A percentile compares a stretch with the other conserved stretches of the same genome.
These are phyloP conservation scores for Epicampocera succincta DNA, from an alignment of 2,888 invertebrate genomes.

Conservation along the genomic window DNA sequence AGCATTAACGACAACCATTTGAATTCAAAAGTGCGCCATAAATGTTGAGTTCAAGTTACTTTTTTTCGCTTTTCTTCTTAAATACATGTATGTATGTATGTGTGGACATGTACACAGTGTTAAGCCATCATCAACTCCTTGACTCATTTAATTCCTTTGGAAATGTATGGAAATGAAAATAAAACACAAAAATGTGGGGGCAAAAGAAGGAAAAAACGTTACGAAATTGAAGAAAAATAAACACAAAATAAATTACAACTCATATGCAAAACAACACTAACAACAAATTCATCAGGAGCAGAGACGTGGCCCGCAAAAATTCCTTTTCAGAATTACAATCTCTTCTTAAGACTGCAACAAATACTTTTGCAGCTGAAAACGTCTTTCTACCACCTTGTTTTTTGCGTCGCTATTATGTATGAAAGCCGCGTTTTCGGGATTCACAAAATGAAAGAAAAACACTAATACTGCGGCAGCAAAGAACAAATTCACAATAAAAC, in stretches of 20 bases:
- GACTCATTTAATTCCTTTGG: constrained; percentile 60
- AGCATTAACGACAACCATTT: constrained; percentile 68
- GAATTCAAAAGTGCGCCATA: constrained; percentile 60
- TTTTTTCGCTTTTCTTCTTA: neutral
- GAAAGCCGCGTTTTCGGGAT: constrained; percentile 59
- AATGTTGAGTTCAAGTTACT: constrained; percentile 47
- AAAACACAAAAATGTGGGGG: constrained; percentile 9
- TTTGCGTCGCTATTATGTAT: too few relatives aligned
- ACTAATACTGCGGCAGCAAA: constrained; percentile 16
- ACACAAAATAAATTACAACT: constrained; percentile 67
- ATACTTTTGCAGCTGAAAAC: neutral
- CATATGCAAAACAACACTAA: constrained; percentile 55
- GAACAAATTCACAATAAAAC: constrained; percentile 38
- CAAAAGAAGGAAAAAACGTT: constrained; percentile 27
- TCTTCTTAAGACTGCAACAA: too few relatives aligned
- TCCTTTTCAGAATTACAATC: too few relatives aligned
- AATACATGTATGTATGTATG: neutral
- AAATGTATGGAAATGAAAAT: constrained; percentile 50
- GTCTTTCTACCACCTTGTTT: constrained; percentile 6
- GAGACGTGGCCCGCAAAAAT: neutral
- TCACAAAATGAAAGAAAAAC: constrained; percentile 45
- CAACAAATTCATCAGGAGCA: neutral
- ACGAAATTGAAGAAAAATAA: constrained; percentile 69
- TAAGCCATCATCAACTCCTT: constrained; percentile 60
- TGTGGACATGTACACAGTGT: constrained; percentile 5